These are phyloP conservation scores for Acrossocheilus fasciatus DNA, from an alignment of 2,797 vertebrate species.

Conservation along the genomic window DNA sequence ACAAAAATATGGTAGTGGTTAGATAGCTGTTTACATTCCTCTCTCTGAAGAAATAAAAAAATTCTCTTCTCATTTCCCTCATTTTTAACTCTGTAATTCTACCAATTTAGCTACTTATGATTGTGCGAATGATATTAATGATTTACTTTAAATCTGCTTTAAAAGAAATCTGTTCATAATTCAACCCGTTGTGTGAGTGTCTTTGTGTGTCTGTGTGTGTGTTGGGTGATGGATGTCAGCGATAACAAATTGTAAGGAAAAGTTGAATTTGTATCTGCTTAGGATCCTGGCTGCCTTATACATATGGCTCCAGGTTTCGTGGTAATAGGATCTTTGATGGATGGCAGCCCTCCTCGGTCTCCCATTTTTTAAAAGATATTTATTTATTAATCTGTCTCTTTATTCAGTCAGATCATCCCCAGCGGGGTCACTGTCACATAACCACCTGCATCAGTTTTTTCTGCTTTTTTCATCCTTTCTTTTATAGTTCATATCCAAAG, in stretches of 20 bases:
- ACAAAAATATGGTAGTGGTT: conserved; percentile 71
- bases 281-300: conserved; percentile 79
- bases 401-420: conserved; percentile 69
- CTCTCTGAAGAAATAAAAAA: background rate
- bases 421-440: conserved; percentile 66
- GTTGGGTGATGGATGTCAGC: conserved; percentile 72
- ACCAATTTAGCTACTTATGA: background rate
- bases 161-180: conserved; percentile 77
- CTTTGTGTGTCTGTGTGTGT: conserved; percentile 55
- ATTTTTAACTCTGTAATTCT: conserved; percentile 48
- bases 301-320: conserved; percentile 74
- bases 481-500: conserved; percentile 34
- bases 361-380: conserved; percentile 76
- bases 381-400: conserved; percentile 74
- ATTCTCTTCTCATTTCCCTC: conserved; percentile 41
- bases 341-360: conserved; percentile 71
- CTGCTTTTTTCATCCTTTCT: conserved; percentile 15
- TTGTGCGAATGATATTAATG: background rate
- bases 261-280: conserved; percentile 82
- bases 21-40: conserved; percentile 77
- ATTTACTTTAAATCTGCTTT: background rate
- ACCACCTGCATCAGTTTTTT: conserved; percentile 47
- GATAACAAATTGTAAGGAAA: conserved; percentile 81
- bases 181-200: conserved; percentile 62
- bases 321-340: conserved; percentile 84